Evolutionary conservation across 1,140 invertebrate genomes (phyloP), one percentile per base, ranked within the genome.

Genomic region (Lordiphosa stackelbergi): DNA sequence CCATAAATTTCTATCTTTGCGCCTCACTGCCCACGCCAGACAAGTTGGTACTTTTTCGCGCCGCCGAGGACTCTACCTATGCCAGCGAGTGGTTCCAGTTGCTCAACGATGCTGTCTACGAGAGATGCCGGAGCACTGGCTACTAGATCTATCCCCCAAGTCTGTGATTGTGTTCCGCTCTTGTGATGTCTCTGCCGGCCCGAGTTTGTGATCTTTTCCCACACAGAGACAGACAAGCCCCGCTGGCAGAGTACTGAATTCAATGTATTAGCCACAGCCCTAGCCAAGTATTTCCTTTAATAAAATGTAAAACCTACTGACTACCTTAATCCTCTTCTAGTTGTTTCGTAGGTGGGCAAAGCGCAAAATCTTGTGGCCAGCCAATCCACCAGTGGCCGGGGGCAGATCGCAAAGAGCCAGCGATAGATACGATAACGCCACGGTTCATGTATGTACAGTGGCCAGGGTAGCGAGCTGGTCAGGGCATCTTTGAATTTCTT

Each of bases 381-480:
- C 86, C 83, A 88, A 69, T 92, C 91, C 7, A 90, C 77, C n/a
- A 92, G 5, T 0, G 61, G 64, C 0, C 69, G 71, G 0, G 92
- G 91, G 47, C 87, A 86, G 0, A 88, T 75, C 45, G 66, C 73
- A 36, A 92, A 91, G 11, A 92, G 60, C 35, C 81, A 70, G 49
- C 91, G 89, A 75, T 92, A 92, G 24, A 89, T 46, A 10, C 58
- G 83, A 40, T 90, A 91, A 47, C 88, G 74, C 65, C 81, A 87
- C 0, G 89, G 88, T 66, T 91, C 89, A 65, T 89, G 88, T 85
- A 89, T 90, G 65, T 93, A 93, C n/a, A 89, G 11, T 0, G 87
- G 13, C 11, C 83, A 69, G 0, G 92, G 92, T 7, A 87, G 62
- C 3, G 83, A 59, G 46, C 89, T 88, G 5, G 91, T 85, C 7